Evolutionary conservation across 2,113 vertebrate genomes (phyloP).

Genomic region (Notiomystis cincta): DNA sequence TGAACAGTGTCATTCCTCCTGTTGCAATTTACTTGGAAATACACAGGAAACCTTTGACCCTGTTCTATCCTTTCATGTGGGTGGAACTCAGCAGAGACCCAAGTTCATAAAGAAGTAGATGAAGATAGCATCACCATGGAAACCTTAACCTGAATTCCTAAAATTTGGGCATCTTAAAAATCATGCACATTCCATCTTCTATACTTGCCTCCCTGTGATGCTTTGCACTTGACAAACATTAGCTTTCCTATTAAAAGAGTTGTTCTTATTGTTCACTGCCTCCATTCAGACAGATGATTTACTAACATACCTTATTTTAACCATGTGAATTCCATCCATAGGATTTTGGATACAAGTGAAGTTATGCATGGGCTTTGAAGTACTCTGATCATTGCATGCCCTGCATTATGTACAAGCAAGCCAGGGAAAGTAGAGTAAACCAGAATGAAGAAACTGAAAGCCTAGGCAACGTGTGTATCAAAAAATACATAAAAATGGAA

Average conservation of each 20-base stretch:
- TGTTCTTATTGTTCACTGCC: background rate
- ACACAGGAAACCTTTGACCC: conserved; percentile 16
- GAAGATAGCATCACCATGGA: conserved; percentile 65
- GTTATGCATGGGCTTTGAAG: background rate
- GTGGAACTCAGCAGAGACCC: conserved; percentile 41
- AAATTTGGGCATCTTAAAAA: conserved; percentile 23
- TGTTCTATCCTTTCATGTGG: conserved; percentile 17
- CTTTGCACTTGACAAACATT: background rate
- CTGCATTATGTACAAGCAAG: background rate
- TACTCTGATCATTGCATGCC: background rate
- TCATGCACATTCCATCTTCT: background rate
- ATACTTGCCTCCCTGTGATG: background rate
- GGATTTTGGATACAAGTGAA: background rate
- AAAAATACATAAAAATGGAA: background rate
- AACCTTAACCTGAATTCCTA: conserved; percentile 55
- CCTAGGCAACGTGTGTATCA: background rate
- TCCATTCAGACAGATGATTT: background rate
- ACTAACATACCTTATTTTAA: background rate
- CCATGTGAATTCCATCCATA: background rate
- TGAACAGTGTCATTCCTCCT: background rate
- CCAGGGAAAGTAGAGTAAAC: background rate
- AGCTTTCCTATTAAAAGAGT: background rate
- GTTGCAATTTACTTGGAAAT: conserved; percentile 6
- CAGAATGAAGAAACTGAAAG: background rate
- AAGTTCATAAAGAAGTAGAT: conserved; percentile 47